Evolutionary conservation across 2,888 invertebrate species (phyloP).

Genomic region (Drosophila hamatofila): DNA sequence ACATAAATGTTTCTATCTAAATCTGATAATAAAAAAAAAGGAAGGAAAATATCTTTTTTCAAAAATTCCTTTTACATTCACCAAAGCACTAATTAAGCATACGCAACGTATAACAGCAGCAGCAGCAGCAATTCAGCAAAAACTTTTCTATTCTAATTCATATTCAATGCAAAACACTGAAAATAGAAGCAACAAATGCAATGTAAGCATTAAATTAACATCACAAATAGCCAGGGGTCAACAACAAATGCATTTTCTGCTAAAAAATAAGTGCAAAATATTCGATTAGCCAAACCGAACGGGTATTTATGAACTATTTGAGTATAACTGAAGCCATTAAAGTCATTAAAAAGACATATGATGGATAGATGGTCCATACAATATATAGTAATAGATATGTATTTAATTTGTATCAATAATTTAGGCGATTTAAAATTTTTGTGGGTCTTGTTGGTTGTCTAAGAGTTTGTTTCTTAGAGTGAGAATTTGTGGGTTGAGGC

Average conservation of each 20-base stretch:
- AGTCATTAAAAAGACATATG: too few species aligned
- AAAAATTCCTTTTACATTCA: slow-evolving; percentile 33
- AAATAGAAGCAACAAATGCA: background rate
- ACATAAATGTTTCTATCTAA: too few species aligned
- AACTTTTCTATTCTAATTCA: background rate
- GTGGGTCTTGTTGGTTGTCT: too few species aligned
- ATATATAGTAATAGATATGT: background rate
- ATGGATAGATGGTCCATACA: background rate
- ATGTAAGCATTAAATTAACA: background rate
- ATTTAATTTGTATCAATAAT: too few species aligned
- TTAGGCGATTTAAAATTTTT: too few species aligned
- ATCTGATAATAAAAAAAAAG: too few species aligned
- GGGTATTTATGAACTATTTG: background rate
- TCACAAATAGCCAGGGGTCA: background rate
- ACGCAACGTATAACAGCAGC: background rate
- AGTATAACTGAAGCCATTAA: background rate
- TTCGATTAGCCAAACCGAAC: background rate
- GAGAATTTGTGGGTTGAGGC: too few species aligned
- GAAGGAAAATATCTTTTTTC: slow-evolving; percentile 29
- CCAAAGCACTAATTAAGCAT: slow-evolving; percentile 10
- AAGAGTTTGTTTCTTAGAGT: too few species aligned
- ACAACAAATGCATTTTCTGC: background rate
- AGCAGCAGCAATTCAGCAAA: background rate
- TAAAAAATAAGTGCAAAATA: background rate
- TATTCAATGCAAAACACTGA: background rate